phyloP scores from a whole-genome alignment of 2,888 invertebrate genomes.

The Allacma fusca region DNA sequence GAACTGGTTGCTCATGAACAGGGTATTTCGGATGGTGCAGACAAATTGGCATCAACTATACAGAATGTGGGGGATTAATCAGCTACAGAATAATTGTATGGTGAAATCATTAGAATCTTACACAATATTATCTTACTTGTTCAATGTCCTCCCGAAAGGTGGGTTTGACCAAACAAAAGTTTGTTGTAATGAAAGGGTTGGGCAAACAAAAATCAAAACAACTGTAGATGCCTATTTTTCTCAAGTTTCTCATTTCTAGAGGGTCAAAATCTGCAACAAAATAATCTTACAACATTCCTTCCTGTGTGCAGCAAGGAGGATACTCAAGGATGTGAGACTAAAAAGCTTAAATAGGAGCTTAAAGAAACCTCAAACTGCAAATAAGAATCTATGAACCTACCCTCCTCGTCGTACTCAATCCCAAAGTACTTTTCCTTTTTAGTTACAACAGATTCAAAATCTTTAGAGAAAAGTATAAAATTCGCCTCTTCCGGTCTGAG shows the following conservation, averaged over 20 bases:
- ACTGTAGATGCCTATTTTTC: too few relatives aligned
- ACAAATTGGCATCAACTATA: neutral
- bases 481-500: constrained; percentile 15
- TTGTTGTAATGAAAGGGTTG: constrained; percentile 32
- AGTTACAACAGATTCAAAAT: constrained; percentile 11
- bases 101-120: too few relatives aligned
- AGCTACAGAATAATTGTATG: neutral
- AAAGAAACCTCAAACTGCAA: neutral
- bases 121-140: too few relatives aligned
- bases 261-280: neutral
- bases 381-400: neutral
- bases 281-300: too few relatives aligned
- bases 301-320: too few relatives aligned
- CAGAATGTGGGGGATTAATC: neutral
- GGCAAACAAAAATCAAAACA: constrained; percentile 23
- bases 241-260: neutral
- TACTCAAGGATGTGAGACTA: too few relatives aligned
- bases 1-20: neutral
- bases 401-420: constrained; percentile 5
- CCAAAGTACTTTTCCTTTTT: constrained; percentile 29
- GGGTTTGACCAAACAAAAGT: constrained; percentile 30
- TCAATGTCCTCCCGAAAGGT: constrained; percentile 9
- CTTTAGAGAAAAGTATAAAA: constrained; percentile 31
- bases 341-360: too few relatives aligned
- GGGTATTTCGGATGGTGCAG: constrained; percentile 8